A percentile compares a stretch with the other conserved stretches of the same genome.
Conservation (phyloP, 2,888 invertebrate genomes). For the Archips xylosteana region DNA sequence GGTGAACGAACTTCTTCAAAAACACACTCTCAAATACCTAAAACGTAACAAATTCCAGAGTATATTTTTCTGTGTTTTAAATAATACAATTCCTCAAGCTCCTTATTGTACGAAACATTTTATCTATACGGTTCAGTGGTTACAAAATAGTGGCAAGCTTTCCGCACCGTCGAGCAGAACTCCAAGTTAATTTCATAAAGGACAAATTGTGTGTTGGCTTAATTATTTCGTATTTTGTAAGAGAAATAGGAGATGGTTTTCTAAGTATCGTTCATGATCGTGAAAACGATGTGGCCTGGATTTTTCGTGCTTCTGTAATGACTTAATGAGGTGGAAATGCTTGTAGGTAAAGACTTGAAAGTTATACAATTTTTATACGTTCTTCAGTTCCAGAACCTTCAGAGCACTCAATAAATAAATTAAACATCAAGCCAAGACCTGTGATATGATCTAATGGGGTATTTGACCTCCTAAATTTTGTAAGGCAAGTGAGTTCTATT, state of each 20-base stretch:
- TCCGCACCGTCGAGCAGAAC: slow-evolving; percentile 19
- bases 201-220: slow-evolving; percentile 7
- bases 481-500: too few relatives aligned
- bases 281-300: background rate
- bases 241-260: slow-evolving; percentile 1
- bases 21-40: background rate
- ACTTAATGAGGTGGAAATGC: too few relatives aligned
- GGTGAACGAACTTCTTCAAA: background rate
- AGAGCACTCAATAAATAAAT: too few relatives aligned
- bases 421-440: too few relatives aligned
- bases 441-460: too few relatives aligned
- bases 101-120: slow-evolving; percentile 17
- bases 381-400: too few relatives aligned
- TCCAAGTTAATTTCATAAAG: slow-evolving; percentile 19
- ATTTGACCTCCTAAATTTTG: too few relatives aligned
- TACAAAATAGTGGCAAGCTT: slow-evolving; percentile 16
- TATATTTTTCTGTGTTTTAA: background rate
- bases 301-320: too few relatives aligned
- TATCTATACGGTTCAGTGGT: slow-evolving; percentile 15
- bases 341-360: too few relatives aligned
- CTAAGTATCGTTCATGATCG: background rate
- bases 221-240: slow-evolving; percentile 4
- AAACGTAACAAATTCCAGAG: background rate
- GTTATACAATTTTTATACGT: too few relatives aligned
- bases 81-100: slow-evolving; percentile 8